phyloP scores from a whole-genome alignment of 2,888 invertebrate species.

The Lottia scabra region DNA sequence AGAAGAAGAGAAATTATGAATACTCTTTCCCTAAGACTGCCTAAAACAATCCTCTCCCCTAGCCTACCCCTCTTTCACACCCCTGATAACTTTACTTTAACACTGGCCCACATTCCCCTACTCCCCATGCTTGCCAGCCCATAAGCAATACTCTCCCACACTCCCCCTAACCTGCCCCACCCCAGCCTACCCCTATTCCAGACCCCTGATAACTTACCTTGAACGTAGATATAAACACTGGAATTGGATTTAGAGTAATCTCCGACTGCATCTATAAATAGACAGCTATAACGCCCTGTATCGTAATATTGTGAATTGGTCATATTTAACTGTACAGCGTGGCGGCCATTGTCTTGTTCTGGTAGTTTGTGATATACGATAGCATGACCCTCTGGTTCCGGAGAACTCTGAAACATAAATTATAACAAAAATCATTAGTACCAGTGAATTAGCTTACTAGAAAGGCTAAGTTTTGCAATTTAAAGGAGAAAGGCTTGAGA shows the following conservation, averaged over 20 bases:
- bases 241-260: constrained; percentile 14
- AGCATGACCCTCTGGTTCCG: neutral
- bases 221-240: constrained; percentile 41
- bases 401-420: neutral
- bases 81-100: constrained; percentile 29
- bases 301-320: constrained; percentile 29
- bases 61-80: too few species aligned
- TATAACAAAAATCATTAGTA: too few species aligned
- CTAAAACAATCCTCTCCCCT: too few species aligned
- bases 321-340: constrained; percentile 8
- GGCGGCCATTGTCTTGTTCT: neutral
- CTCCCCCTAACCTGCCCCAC: too few species aligned
- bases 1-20: neutral
- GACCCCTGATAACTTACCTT: constrained; percentile 27
- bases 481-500: too few species aligned
- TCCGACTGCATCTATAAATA: constrained; percentile 13
- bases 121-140: too few species aligned
- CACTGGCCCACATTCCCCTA: too few species aligned
- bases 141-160: too few species aligned
- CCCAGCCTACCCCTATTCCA: too few species aligned
- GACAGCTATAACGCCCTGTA: constrained; percentile 42
- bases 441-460: too few species aligned
- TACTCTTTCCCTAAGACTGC: too few species aligned
- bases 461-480: too few species aligned
- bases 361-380: neutral